Conservation (phyloP, 2,113 vertebrate species). For the Microtus oregoni region DNA sequence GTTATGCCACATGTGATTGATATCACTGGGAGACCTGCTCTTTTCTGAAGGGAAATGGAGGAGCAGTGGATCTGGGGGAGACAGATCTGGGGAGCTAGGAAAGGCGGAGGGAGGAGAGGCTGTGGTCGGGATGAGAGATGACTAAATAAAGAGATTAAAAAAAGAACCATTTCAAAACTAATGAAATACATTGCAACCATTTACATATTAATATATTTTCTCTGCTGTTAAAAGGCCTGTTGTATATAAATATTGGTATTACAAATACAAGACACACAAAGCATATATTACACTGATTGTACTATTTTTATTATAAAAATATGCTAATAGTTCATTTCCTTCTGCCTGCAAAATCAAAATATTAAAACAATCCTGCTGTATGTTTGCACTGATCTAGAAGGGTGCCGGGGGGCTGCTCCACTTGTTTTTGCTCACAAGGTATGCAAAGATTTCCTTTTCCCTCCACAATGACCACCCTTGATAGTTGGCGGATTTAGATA, state of each 20-base stretch:
- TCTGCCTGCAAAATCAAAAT: neutral
- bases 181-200: constrained; percentile 40
- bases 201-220: constrained; percentile 54
- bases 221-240: constrained; percentile 31
- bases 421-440: neutral
- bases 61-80: no score
- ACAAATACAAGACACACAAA: constrained; percentile 42
- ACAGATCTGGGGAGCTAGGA: no score
- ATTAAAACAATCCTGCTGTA: neutral
- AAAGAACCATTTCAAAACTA: constrained; percentile 20
- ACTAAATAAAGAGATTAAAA: neutral
- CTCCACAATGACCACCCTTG: neutral
- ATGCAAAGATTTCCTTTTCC: constrained; percentile 12
- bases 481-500: neutral
- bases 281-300: neutral
- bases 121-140: no score
- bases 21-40: no score
- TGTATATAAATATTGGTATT: constrained; percentile 66
- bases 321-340: neutral
- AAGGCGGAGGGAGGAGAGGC: no score
- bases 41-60: no score
- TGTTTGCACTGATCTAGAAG: neutral
- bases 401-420: neutral
- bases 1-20: no score
- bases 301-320: constrained; percentile 33